Evolutionary conservation across 2,797 vertebrate genomes (phyloP).

Genomic region (Notoglanidium macrostoma): DNA sequence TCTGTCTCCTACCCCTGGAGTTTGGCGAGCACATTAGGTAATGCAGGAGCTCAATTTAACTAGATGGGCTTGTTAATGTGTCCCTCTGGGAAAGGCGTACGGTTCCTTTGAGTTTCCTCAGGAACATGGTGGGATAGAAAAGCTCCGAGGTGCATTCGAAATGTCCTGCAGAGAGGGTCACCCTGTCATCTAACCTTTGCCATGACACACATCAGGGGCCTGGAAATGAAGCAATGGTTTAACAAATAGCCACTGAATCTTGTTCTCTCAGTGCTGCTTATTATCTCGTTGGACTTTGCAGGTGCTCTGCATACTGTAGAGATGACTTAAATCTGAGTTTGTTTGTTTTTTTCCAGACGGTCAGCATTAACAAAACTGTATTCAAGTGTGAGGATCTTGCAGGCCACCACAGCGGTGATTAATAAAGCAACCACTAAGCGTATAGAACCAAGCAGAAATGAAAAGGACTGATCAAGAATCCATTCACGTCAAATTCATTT

Average conservation of each 20-base stretch:
- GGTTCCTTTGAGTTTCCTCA: conserved; percentile 60
- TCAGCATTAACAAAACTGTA: background rate
- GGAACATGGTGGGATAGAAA: conserved; percentile 55
- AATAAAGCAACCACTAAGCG: conserved; percentile 35
- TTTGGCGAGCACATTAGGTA: conserved; percentile 80
- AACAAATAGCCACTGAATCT: background rate
- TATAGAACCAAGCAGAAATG: conserved; percentile 15
- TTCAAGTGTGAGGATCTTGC: background rate
- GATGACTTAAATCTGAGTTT: background rate
- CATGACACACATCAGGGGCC: conserved; percentile 4
- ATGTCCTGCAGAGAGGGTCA: conserved; percentile 44
- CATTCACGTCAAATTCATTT: background rate
- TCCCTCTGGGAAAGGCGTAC: conserved; percentile 70
- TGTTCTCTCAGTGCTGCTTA: background rate
- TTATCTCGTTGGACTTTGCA: background rate
- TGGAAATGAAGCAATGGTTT: background rate
- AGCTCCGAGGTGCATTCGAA: conserved; percentile 49
- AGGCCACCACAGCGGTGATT: conserved; percentile 1
- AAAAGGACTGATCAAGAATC: background rate
- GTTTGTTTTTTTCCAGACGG: background rate
- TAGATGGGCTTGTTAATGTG: conserved; percentile 85
- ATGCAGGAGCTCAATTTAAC: conserved; percentile 84
- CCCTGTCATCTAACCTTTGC: conserved; percentile 11
- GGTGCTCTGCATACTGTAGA: too few relatives aligned
- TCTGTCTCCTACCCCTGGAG: conserved; percentile 77